Conservation (phyloP, 2,113 vertebrate species). For the Brachyhypopomus gauderio region DNA sequence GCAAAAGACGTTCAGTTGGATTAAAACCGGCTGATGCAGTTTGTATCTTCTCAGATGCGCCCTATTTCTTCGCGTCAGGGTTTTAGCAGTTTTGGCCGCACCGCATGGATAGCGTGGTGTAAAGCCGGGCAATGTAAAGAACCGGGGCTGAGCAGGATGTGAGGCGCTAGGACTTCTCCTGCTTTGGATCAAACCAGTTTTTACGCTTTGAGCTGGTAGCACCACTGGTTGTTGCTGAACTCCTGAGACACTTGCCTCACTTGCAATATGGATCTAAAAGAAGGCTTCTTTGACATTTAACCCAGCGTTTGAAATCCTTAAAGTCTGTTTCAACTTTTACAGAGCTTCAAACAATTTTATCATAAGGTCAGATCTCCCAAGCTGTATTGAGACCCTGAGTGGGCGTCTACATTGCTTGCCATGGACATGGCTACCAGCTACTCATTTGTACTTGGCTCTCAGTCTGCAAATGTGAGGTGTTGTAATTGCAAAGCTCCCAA, state of each 20-base stretch:
- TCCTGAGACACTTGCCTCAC: conserved; percentile 21
- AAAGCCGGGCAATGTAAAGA: neutral
- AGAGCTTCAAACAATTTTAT: conserved; percentile 35
- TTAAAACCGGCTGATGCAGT: neutral
- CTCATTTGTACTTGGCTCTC: neutral
- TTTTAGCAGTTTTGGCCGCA: neutral
- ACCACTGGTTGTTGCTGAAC: conserved; percentile 1
- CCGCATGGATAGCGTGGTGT: neutral
- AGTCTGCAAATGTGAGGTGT: neutral
- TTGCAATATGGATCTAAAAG: conserved; percentile 17
- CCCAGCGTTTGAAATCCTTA: conserved; percentile 11
- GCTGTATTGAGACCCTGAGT: neutral
- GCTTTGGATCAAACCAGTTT: conserved; percentile 8
- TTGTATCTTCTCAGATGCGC: neutral
- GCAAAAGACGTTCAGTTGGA: too few relatives aligned
- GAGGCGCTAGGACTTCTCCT: neutral
- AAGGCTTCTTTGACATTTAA: conserved; percentile 16
- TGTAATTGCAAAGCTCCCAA: neutral
- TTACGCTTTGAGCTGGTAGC: neutral
- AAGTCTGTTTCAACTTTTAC: conserved; percentile 18
- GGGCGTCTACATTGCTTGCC: neutral
- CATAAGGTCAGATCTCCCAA: conserved; percentile 22
- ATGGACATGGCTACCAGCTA: conserved; percentile 2
- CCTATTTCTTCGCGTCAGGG: neutral
- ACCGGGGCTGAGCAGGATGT: neutral